phyloP scores from a whole-genome alignment of 2,113 vertebrate genomes.

The Macheiramphus alcinus region DNA sequence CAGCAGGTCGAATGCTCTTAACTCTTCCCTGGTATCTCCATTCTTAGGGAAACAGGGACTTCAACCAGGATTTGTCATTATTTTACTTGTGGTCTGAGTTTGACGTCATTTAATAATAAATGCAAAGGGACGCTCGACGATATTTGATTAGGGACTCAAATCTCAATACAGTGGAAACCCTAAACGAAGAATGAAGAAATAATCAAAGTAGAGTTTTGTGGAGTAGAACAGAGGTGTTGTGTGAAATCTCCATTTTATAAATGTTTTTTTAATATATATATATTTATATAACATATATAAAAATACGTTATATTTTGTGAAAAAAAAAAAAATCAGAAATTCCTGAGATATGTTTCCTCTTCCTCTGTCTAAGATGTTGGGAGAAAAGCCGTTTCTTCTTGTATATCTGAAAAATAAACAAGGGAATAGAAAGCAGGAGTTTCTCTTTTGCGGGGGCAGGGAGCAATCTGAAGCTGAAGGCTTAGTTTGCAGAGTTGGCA shows the following conservation, averaged over 20 bases:
- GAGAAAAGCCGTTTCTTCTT: neutral
- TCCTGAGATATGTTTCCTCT: neutral
- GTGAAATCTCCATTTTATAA: neutral
- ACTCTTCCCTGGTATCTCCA: neutral
- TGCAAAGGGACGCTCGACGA: rapidly evolving
- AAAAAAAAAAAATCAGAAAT: neutral
- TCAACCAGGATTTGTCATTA: neutral
- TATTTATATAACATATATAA: too few relatives aligned
- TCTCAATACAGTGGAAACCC: neutral
- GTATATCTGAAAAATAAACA: neutral
- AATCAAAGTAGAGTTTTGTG: neutral
- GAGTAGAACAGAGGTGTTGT: neutral
- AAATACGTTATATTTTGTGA: neutral
- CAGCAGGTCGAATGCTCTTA: neutral
- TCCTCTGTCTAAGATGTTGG: neutral
- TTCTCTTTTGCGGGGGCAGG: neutral
- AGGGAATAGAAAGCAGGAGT: neutral
- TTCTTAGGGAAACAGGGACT: neutral
- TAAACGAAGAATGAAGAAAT: neutral
- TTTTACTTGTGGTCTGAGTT: neutral
- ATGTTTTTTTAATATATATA: too few relatives aligned
- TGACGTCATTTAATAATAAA: neutral
- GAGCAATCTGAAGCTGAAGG: neutral
- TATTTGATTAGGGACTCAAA: neutral
- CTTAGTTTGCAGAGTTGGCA: neutral